Base-by-base conservation (phyloP, 2,113 vertebrate species). In the Mixornis gularis region DNA sequence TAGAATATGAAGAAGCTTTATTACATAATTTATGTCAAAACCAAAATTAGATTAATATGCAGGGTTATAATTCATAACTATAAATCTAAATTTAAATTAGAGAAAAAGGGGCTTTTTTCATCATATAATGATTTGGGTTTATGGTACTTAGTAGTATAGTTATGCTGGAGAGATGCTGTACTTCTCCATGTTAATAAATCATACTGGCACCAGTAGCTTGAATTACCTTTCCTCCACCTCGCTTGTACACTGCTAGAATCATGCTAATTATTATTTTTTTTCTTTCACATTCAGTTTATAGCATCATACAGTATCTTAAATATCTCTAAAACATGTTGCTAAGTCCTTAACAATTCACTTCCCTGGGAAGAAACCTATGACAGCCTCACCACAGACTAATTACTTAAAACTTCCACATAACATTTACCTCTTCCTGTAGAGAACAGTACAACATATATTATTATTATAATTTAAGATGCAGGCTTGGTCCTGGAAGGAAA, bases 1-100 rank as follows among this genome's bases (percentile, higher is more conserved):
- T 68, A 92, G 89, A 85, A 94, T 93, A 95, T 48, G 17, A 85
- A 77, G n/a, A 38, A 62, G 24, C 17, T 79, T 71, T 58, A 94
- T 65, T 80, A 69, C 38, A 79, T 62, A 79, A 32, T 51, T 74
- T 32, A 40, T 44, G n/a, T 46, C 85, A 51, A 84, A 84, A 85
- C 19, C 48, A 64, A 64, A 79, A 49, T 25, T 30, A 76, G 36
- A 89, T 91, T 92, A 69, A 86, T 25, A 44, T 72, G 40, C 46
- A 73, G 9, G 36, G 68, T 78, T 82, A 84, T 60, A 14, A 65
- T n/a, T 90, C 40, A 18, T 32, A 89, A 63, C 24, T 30, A 64
- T 70, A 24, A 72, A 85, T 15, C 19, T 64, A 77, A 72, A 94
- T 49, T 69, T 85, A 90, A 87, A 77, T 48, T 66, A 92, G 60